Evolutionary conservation across 35 echinoderm and acorn worm species (phyloP).

Genomic region (Apostichopus parvimensis): DNA sequence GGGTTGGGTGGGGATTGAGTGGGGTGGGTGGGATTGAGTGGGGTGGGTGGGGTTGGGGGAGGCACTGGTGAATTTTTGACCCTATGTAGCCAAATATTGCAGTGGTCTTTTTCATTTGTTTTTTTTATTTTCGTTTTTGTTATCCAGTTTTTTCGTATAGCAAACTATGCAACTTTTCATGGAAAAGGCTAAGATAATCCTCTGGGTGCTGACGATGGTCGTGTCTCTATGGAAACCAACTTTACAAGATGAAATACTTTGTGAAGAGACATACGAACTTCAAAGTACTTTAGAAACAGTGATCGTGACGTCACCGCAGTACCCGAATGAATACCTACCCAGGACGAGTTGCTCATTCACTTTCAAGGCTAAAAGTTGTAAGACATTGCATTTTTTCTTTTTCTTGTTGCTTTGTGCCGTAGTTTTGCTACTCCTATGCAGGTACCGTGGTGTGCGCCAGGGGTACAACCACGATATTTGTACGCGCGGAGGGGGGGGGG

Average conservation of each 20-base stretch:
- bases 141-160: not conserved
- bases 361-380: conserved; percentile 22
- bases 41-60: too few relatives aligned
- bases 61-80: too few relatives aligned
- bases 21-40: too few relatives aligned
- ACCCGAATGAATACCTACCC: not conserved
- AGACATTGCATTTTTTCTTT: not conserved
- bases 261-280: not conserved
- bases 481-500: too few relatives aligned
- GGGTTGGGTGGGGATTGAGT: too few relatives aligned
- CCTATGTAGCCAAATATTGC: too few relatives aligned
- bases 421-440: too few relatives aligned
- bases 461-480: too few relatives aligned
- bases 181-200: not conserved
- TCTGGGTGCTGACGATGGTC: not conserved
- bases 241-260: not conserved
- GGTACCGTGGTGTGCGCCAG: too few relatives aligned
- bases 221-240: not conserved
- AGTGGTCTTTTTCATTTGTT: too few relatives aligned
- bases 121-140: not conserved
- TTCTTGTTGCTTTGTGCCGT: too few relatives aligned
- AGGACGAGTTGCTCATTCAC: not conserved
- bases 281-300: not conserved
- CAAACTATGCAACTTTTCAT: not conserved
- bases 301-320: not conserved